Evolutionary conservation across 2,113 vertebrate genomes (phyloP), one percentile per base, ranked within the genome.

Genomic region (Bothrops jararaca): DNA sequence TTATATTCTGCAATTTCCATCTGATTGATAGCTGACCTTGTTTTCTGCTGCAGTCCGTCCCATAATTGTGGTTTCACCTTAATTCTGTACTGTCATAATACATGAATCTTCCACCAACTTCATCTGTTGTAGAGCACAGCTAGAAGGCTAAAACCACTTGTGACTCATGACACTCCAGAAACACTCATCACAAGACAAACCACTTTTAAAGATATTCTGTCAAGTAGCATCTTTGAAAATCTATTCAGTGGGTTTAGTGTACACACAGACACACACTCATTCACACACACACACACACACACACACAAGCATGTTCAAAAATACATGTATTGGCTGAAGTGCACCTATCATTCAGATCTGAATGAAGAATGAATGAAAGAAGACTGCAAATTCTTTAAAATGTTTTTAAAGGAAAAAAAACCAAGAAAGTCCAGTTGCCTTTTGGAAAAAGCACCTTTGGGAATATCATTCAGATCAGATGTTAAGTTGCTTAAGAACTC

Each of bases 191-290:
- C 95, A 94, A 95, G 96, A 96, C 95, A 97, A 97, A 96, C 92
- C 85, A 96, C 96, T 96, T 93, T 94, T 94, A 97, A 98, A 80
- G 74, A 96, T 96, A 96, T 97, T 95, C 94, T 97, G 94, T 92
- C 93, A 95, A 95, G 95, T 60, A 89, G 5, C 92, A 94, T 96
- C 87, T 96, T 95, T 96, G 90, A 95, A 96, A 94, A 94, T 95
- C 64, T 93, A 23, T 89, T 50, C 92, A 88, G 89, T 92, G 95
- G 93, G 91, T 6, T 3, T 92, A 52, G 91, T 50, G 48, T 50
- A 50, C 1, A 50, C 8, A 50, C 6, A 48, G n/a, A n/a, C n/a
- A n/a, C n/a, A n/a, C n/a, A n/a, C n/a, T n/a, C n/a, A n/a, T n/a
- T n/a, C 48, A 48, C 48, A 50, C 48, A 9, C 48, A 48, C 48